These are phyloP conservation scores for Drosophila obscura DNA, from an alignment of 1,140 invertebrate genomes.

Conservation along the genomic window DNA sequence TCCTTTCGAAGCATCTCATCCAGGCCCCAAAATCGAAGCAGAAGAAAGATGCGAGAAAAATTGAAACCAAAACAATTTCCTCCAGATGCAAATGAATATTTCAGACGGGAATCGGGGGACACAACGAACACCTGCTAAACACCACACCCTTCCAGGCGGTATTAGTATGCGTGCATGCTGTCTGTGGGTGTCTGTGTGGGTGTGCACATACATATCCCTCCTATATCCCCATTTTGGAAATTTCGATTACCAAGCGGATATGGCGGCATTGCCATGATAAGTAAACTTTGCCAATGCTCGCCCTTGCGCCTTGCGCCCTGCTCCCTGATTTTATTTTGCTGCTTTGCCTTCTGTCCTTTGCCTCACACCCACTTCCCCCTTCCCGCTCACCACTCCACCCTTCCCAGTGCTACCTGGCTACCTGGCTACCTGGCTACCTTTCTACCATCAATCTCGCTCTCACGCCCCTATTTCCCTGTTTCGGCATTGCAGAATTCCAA, in stretches of 20 bases:
- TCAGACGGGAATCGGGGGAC: conserved; percentile 8
- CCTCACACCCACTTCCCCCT: no score
- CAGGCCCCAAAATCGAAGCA: conserved; percentile 14
- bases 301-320: neutral
- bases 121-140: conserved; percentile 47
- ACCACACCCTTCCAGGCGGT: conserved; percentile 35
- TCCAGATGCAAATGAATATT: conserved; percentile 63
- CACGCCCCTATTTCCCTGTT: conserved; percentile 7
- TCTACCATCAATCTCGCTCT: conserved; percentile 13
- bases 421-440: conserved; percentile 5
- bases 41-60: conserved; percentile 1
- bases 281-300: conserved; percentile 34
- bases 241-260: conserved; percentile 75
- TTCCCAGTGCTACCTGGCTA: no score
- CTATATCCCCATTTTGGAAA: conserved; percentile 48
- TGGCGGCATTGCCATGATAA: conserved; percentile 57
- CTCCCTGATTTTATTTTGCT: no score
- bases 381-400: no score
- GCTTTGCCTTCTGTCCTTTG: conserved; percentile 6
- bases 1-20: conserved; percentile 18
- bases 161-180: conserved; percentile 1
- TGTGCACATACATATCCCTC: conserved; percentile 15
- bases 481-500: conserved; percentile 31
- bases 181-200: conserved; percentile 17
- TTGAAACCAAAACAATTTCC: conserved; percentile 56